Conservation (phyloP, 2,888 invertebrate species). For the Miltochrista miniata region DNA sequence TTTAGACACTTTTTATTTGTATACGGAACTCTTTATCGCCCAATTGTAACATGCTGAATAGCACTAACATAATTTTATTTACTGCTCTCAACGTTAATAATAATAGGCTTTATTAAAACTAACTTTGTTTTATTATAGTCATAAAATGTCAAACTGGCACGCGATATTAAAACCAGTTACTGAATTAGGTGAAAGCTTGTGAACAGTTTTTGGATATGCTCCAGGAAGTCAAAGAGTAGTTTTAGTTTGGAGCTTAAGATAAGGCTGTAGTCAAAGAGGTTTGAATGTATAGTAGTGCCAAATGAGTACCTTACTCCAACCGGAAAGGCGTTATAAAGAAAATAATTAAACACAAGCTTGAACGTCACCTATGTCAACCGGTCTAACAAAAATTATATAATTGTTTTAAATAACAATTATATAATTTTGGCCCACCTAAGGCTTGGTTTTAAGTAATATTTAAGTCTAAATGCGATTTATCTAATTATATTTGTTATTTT, state of each 20-base stretch:
- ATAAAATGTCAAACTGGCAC: conserved; percentile 38
- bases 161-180: conserved; percentile 45
- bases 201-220: conserved; percentile 22
- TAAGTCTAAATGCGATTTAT: no score
- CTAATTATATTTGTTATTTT: no score
- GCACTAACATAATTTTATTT: conserved; percentile 40
- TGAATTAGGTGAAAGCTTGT: conserved; percentile 39
- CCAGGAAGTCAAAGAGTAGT: conserved; percentile 3
- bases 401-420: no score
- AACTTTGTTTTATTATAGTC: conserved; percentile 42
- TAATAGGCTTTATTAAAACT: conserved; percentile 42
- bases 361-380: no score
- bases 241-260: not conserved
- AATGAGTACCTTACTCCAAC: not conserved
- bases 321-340: no score
- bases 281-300: not conserved
- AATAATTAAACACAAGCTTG: no score
- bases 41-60: conserved; percentile 29
- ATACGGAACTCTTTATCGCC: no score
- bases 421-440: no score
- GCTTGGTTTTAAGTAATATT: no score
- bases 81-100: conserved; percentile 38
- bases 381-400: no score
- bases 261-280: not conserved
- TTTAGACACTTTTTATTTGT: no score